phyloP scores from a whole-genome alignment of 2,888 invertebrate genomes.

The Atethmia centrago region DNA sequence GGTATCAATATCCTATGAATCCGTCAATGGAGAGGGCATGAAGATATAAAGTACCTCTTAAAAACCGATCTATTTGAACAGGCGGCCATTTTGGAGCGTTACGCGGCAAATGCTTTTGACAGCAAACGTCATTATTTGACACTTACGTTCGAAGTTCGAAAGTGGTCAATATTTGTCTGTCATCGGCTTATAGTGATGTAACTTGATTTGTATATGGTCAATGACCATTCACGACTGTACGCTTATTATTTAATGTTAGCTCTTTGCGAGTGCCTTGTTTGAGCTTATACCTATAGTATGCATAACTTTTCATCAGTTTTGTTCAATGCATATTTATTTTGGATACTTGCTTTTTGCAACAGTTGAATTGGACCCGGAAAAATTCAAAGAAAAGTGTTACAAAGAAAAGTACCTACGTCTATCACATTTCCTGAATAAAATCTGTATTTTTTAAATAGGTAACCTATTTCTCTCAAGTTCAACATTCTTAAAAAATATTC shows the following conservation, averaged over 20 bases:
- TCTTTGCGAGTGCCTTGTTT: not conserved
- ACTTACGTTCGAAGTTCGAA: slow-evolving; percentile 46
- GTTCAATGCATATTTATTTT: not conserved
- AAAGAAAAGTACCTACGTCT: not conserved
- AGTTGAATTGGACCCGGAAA: not conserved
- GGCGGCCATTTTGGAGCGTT: slow-evolving; percentile 50
- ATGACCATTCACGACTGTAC: not conserved
- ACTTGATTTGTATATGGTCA: slow-evolving; percentile 15
- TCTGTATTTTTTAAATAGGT: not conserved
- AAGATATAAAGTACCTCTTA: slow-evolving; percentile 45
- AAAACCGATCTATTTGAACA: slow-evolving; percentile 53
- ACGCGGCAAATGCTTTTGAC: slow-evolving; percentile 48
- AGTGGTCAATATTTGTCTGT: slow-evolving; percentile 44
- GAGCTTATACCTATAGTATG: not conserved
- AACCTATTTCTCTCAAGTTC: not conserved
- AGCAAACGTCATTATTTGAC: slow-evolving; percentile 50
- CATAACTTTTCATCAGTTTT: not conserved
- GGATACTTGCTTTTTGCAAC: not conserved
- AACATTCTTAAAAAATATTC: slow-evolving; percentile 13
- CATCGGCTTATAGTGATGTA: slow-evolving; percentile 23
- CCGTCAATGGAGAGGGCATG: slow-evolving; percentile 12
- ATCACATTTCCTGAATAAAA: not conserved
- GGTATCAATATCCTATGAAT: slow-evolving; percentile 52
- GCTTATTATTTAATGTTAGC: slow-evolving; percentile 2
- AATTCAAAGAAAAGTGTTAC: not conserved